phyloP scores from a whole-genome alignment of 2,797 vertebrate genomes.

The Gouania willdenowi region DNA sequence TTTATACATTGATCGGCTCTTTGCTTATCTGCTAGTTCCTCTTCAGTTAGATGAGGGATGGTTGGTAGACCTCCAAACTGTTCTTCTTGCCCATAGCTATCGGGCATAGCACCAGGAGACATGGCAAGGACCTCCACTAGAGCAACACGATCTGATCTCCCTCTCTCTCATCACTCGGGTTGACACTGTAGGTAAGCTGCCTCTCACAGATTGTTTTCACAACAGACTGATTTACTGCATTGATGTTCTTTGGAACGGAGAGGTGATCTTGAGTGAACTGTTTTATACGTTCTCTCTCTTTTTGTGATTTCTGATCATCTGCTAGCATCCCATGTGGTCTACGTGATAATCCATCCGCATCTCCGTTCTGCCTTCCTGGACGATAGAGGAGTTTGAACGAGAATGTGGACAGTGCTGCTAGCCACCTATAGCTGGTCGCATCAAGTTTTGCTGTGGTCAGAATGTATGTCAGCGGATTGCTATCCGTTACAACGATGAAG shows the following conservation, averaged over 20 bases:
- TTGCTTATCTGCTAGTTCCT: not conserved
- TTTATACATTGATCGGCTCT: slow-evolving; percentile 6
- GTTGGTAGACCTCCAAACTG: not conserved
- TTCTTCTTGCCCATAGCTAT: not conserved
- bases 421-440: too few relatives aligned
- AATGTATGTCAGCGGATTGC: too few relatives aligned
- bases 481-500: too few relatives aligned
- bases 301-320: not conserved
- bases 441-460: too few relatives aligned
- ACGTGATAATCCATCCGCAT: too few relatives aligned
- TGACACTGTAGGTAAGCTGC: not conserved
- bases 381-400: too few relatives aligned
- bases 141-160: not conserved
- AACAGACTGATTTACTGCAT: not conserved
- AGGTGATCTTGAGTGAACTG: not conserved
- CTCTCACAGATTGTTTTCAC: slow-evolving; percentile 13
- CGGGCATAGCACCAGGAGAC: not conserved
- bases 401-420: too few relatives aligned
- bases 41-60: slow-evolving; percentile 3
- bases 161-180: not conserved
- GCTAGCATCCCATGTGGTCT: too few relatives aligned
- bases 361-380: too few relatives aligned
- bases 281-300: not conserved
- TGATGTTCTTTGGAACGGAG: not conserved
- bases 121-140: slow-evolving; percentile 1